Evolutionary conservation across 2,888 invertebrate species (phyloP).

Genomic region (Heliconius ismenius): DNA sequence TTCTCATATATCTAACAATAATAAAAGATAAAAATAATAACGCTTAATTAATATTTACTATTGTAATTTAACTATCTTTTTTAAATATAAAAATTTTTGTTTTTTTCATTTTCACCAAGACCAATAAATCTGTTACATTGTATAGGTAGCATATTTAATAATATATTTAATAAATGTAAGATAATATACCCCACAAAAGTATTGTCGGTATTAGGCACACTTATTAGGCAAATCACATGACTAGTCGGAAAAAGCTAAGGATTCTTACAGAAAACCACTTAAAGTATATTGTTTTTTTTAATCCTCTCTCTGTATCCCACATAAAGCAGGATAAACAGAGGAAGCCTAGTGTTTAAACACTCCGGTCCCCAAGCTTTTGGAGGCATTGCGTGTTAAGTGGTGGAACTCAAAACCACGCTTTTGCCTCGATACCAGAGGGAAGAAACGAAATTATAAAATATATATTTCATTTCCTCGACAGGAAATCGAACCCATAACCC

Average conservation of each 20-base stretch:
- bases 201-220: neutral
- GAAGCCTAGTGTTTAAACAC: too few relatives aligned
- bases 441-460: too few relatives aligned
- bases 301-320: too few relatives aligned
- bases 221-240: slow-evolving; percentile 36
- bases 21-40: neutral
- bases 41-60: neutral
- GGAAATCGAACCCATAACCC: too few relatives aligned
- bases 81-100: too few relatives aligned
- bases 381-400: too few relatives aligned
- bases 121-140: neutral
- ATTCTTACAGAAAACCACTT: slow-evolving; percentile 53
- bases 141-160: neutral
- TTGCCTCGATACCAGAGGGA: too few relatives aligned
- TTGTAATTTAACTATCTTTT: neutral
- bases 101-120: neutral
- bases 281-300: slow-evolving; percentile 48
- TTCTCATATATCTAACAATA: neutral
- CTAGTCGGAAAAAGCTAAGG: slow-evolving; percentile 57
- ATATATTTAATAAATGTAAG: neutral
- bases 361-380: too few relatives aligned
- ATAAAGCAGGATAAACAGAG: too few relatives aligned
- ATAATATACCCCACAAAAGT: neutral
- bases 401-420: too few relatives aligned
- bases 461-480: too few relatives aligned